Conservation (phyloP, 2,797 vertebrate species). For the Sylvilagus floridanus region DNA sequence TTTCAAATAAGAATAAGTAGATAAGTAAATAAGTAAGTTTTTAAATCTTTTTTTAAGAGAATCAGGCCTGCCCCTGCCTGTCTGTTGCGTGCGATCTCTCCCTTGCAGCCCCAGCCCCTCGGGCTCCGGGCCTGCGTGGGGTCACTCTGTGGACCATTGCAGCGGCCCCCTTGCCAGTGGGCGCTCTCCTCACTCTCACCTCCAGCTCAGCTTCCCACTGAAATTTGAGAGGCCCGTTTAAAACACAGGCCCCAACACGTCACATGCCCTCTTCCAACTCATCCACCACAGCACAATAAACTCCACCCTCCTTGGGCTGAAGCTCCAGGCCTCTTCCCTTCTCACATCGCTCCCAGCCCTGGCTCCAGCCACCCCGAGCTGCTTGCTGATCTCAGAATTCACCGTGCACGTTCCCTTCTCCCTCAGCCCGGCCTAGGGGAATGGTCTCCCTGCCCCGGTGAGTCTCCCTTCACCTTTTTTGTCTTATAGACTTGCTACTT, state of each 20-base stretch:
- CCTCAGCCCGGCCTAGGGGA: background rate
- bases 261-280: background rate
- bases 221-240: background rate
- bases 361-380: background rate
- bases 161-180: background rate
- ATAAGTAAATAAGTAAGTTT: no score
- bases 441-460: background rate
- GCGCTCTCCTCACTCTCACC: background rate
- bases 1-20: no score
- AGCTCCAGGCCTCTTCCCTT: background rate
- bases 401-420: background rate
- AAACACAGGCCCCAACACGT: background rate
- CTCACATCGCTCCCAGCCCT: background rate
- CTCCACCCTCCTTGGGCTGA: background rate
- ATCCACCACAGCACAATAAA: background rate
- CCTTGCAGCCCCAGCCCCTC: background rate
- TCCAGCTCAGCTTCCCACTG: background rate
- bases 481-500: background rate
- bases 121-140: background rate
- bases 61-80: background rate
- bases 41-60: no score
- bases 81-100: background rate
- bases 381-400: background rate
- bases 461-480: background rate
- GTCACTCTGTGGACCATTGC: background rate